Evolutionary conservation across 2,797 vertebrate species (phyloP), one percentile per base, ranked within the genome.

Genomic region (Parauchenoglanis ngamensis): DNA sequence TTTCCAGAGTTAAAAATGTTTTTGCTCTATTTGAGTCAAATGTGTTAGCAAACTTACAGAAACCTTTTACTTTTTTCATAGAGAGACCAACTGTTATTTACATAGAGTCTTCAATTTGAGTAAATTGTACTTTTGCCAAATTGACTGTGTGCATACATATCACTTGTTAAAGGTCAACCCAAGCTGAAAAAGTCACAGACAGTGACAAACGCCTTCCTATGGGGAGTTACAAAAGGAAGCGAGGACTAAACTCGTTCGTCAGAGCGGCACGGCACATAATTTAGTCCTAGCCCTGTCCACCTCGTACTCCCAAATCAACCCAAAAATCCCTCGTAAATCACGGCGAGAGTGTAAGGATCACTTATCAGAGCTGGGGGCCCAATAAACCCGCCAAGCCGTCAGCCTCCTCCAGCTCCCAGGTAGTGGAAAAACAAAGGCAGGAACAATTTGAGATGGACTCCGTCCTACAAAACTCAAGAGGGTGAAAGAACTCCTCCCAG

Each of bases 361-460:
- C 92, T 94, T 88, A 95, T 95, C 93, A 92, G 93, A 95, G 89
- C 93, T 93, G 93, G 88, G 91, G 90, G 89, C 91, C 92, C 92
- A 87, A 84, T 91, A 93, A 94, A 94, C 92, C 91, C 84, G 92
- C 92, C 92, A 93, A 94, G 91, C 90, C 83, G 63, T 88, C 91
- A 89, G 63, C 81, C 79, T 86, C 75, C 91, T 88, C 87, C 93
- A 91, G 85, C 88, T 94, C 92, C 94, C 92, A 95, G 93, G 91
- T 93, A 92, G 89, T 92, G 72, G 83, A 89, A 91, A 90, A 90
- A 93, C 73, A 54, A 88, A 87, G 78, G 88, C 87, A 85, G 85
- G 83, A 95, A 93, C 91, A 94, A 95, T 92, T 91, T 86, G 85
- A 87, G 92, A 92, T 94, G 93, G 93, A 92, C 92, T 88, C 86